Percentiles rank a stretch among this genome's conserved stretches.
These are phyloP conservation scores for Acromyrmex charruanus DNA, from an alignment of 1,140 invertebrate species.

Conservation along the genomic window DNA sequence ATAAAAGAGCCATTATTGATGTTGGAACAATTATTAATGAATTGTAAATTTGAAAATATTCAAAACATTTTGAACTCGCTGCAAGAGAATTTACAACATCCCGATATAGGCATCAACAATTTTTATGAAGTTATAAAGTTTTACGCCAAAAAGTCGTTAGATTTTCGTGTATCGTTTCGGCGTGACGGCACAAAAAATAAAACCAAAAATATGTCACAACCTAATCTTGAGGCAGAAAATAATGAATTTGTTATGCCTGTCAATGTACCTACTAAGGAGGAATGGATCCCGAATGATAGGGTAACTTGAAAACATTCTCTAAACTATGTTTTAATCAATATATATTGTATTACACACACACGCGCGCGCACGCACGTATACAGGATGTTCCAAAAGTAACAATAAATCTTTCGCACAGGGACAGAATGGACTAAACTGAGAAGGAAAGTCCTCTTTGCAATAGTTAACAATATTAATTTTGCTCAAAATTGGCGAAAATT, in stretches of 20 bases:
- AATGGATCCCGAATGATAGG: slow-evolving; percentile 91
- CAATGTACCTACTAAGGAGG: slow-evolving; percentile 88
- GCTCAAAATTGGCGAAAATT: no score
- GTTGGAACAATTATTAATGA: slow-evolving; percentile 92
- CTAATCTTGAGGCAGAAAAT: slow-evolving; percentile 86
- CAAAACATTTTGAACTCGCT: slow-evolving; percentile 86
- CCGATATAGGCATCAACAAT: slow-evolving; percentile 84
- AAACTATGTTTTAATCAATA: not conserved
- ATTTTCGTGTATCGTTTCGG: slow-evolving; percentile 88
- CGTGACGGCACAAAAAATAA: slow-evolving; percentile 83
- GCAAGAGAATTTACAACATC: slow-evolving; percentile 68
- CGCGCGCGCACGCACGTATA: no score
- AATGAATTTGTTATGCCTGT: slow-evolving; percentile 89
- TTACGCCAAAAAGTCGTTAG: slow-evolving; percentile 91
- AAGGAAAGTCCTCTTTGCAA: no score
- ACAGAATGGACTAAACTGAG: no score
- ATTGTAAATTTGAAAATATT: slow-evolving; percentile 90
- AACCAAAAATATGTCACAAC: slow-evolving; percentile 84
- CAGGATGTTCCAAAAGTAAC: no score
- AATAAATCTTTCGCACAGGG: no score
- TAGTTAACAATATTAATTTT: no score
- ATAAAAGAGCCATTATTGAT: slow-evolving; percentile 90
- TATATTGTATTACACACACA: no score
- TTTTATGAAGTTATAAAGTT: slow-evolving; percentile 90
- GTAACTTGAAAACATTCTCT: slow-evolving; percentile 69